Percentiles rank a stretch among this genome's conserved stretches.
Evolutionary conservation across 2,113 vertebrate species (phyloP).

Genomic region (mouse (Mus musculus)): DNA sequence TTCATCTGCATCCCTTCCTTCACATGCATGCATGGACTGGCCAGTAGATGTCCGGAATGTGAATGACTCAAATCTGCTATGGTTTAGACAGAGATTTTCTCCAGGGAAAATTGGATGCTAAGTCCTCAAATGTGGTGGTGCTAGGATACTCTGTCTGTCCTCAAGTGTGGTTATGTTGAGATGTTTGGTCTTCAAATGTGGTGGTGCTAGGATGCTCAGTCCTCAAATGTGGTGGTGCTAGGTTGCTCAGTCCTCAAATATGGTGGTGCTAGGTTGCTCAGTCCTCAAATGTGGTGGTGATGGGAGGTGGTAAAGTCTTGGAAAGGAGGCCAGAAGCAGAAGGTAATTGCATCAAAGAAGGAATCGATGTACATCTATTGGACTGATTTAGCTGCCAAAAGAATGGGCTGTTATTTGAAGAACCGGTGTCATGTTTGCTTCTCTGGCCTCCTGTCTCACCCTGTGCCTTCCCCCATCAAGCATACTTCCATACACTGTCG

Average conservation of each 20-base stretch:
- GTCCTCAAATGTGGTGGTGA: too few relatives aligned
- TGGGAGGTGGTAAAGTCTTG: background rate
- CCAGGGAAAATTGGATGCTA: background rate
- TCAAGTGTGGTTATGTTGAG: background rate
- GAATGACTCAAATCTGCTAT: background rate
- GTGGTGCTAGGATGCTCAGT: background rate
- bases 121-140: too few relatives aligned
- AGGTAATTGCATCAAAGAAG: background rate
- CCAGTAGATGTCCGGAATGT: background rate
- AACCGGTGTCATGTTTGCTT: background rate
- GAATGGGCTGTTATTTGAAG: background rate
- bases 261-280: too few relatives aligned
- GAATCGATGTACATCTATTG: too few relatives aligned
- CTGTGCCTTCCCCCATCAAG: background rate
- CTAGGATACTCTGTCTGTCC: background rate
- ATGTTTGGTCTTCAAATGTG: background rate
- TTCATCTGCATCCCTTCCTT: background rate
- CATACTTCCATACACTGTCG: background rate
- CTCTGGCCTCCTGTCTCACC: background rate
- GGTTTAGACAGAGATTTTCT: background rate
- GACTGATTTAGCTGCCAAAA: background rate
- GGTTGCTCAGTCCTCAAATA: too few relatives aligned
- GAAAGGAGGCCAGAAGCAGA: background rate
- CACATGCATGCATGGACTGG: accelerated
- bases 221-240: background rate